Evolutionary conservation across 2,797 vertebrate species (phyloP).

Genomic region (Mormyrops boulengeri): DNA sequence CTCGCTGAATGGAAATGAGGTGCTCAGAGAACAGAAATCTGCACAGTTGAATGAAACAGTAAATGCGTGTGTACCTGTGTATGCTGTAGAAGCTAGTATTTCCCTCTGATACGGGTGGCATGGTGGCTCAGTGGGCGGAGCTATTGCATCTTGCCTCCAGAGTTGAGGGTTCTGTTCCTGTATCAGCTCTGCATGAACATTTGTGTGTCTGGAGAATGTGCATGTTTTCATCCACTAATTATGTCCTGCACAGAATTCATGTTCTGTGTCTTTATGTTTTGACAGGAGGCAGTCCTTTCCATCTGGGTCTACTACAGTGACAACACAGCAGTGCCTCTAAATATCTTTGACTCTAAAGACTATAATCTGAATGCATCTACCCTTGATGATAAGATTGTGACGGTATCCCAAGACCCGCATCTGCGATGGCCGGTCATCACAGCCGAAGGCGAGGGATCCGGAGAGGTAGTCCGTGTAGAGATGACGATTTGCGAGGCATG

Average conservation of each 20-base stretch:
- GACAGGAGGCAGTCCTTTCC: conserved; percentile 86
- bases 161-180: not conserved
- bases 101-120: not conserved
- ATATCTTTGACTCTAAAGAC: conserved; percentile 87
- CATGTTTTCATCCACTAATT: not conserved
- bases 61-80: not conserved
- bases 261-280: conserved; percentile 19
- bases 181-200: not conserved
- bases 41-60: not conserved
- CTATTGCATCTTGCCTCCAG: not conserved
- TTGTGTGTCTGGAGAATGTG: not conserved
- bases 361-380: conserved; percentile 88
- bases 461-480: conserved; percentile 75
- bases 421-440: conserved; percentile 76
- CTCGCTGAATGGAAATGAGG: conserved; percentile 42
- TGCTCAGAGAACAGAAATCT: not conserved
- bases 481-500: conserved; percentile 91
- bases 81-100: not conserved
- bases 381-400: conserved; percentile 77
- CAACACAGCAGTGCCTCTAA: conserved; percentile 79
- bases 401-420: conserved; percentile 76
- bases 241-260: not conserved
- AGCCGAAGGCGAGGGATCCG: conserved; percentile 79
- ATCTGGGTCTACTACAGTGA: conserved; percentile 95
- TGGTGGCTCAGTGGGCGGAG: not conserved